Base-by-base conservation (phyloP, 2,888 invertebrate genomes). In the Tuta absoluta region DNA sequence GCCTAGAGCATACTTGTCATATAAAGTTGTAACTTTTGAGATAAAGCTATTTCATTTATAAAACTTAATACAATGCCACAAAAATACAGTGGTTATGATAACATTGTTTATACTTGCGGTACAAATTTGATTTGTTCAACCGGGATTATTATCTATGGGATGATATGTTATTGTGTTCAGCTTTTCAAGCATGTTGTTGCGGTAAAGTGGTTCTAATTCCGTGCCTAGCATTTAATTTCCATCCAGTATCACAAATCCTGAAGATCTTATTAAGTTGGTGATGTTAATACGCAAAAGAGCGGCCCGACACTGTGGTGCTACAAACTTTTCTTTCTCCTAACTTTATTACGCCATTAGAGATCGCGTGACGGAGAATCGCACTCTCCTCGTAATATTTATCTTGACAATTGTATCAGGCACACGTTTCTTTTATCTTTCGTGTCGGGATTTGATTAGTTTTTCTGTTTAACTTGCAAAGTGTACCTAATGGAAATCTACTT, bases 341-440 rank as follows among this genome's bases (percentile, higher is more conserved):
- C 87, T 91, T 90, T 89, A 89, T 90, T 89, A 89, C 78, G 74
- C 85, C 86, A 90, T 91, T 89, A 91, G 87, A 87, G 85, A 85
- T 88, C 84, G 83, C 86, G 87, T 89, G 87, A 88, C 85, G 84
- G 79, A 81, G 84, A 82, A 83, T 85, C 80, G 79, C 84, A 84
- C 85, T 85, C 79, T 79, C 74, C 73, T 79, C 73, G 77, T 85
- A 82, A 85, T 87, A 81, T 87, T 87, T 86, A 80, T 84, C 79
- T 79, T 79, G 82, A 83, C 78, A 78, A 78, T 79, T 84, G 76
- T 84, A 84, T 82, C 80, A 78, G 74, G 74, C 71, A 76, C 76
- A 79, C 77, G 77, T 79, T 77, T 75, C 79, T 80, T 77, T 78
- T 74, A 75, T 72, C 76, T 76, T 74, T 68, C 67, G 63, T 71